Base-by-base conservation (phyloP, 1,140 invertebrate genomes). In the Orussus abietinus region DNA sequence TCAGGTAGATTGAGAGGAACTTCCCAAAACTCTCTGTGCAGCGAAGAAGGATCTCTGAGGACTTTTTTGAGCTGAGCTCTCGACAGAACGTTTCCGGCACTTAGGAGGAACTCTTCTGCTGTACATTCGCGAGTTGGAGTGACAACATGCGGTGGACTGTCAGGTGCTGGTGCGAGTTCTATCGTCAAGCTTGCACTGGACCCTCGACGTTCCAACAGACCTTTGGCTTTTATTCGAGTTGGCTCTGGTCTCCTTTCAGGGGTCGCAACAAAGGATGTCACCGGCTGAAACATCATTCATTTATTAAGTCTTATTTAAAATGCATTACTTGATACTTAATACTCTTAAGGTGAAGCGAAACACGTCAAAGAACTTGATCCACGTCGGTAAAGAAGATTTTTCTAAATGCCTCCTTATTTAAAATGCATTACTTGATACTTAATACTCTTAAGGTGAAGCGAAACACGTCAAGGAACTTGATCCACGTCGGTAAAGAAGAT, bases 11-110 rank as follows among this genome's bases (percentile, higher is more conserved):
- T 96, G 18, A 88, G 80, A 0, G 91, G 91, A 47, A 96, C 84
- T 66, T 93, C 89, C 89, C 90, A 94, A 65, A 95, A 94, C 62
- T 95, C 91, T 55, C 88, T 83, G 60, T 94, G 89, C 12, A 95
- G 62, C 7, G 68, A 64, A 28, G 68, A 52, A 0, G 75, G 70
- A 56, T 82, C 75, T 48, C 69, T 74, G 3, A 80, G 53, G 33
- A 68, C 72, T 56, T 83, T 85, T 15, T 82, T 75, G 34, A 94
- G 74, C 48, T 92, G 79, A 29, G 76, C 74, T 44, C 88, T 79
- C 52, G 88, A 77, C 25, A 84, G 62, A 39, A 79, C 59, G 41
- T 83, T 82, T 3, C 80, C 76, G 9, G 80, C 77, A 34, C 81
- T 81, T 22, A 82, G 53, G n/a, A 84, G 55, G 59, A 75, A 83